Evolutionary conservation across 2,113 vertebrate species (phyloP).

Genomic region (Chloropsis hardwickii): DNA sequence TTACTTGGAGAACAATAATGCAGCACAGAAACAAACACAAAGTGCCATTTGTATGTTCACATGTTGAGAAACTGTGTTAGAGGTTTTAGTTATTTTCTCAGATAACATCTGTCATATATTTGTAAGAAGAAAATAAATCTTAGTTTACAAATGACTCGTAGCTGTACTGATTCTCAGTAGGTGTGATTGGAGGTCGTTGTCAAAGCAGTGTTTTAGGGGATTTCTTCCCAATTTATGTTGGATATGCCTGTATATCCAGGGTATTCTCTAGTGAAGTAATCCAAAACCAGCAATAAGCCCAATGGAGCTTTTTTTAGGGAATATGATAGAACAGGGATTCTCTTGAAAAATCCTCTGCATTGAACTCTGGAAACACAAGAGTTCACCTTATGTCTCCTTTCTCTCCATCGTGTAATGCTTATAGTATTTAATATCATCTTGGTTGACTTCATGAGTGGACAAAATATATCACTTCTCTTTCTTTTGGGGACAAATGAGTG

Average conservation of each 20-base stretch:
- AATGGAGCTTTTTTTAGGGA: not conserved
- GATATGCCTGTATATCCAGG: not conserved
- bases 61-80: constrained; percentile 21
- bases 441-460: not conserved
- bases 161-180: not conserved
- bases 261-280: constrained; percentile 30
- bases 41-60: constrained; percentile 70
- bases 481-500: not conserved
- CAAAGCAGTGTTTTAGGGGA: not conserved
- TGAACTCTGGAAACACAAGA: not conserved
- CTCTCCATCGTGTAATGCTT: not conserved
- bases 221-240: not conserved
- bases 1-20: constrained; percentile 32
- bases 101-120: not conserved
- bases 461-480: not conserved
- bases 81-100: constrained; percentile 28
- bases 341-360: not conserved
- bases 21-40: constrained; percentile 67
- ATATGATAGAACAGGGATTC: not conserved
- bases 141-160: constrained; percentile 11
- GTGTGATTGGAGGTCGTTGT: constrained; percentile 31
- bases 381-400: constrained; percentile 6
- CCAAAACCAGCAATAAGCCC: constrained; percentile 38
- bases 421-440: not conserved
- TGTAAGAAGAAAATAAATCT: not conserved